Base-by-base conservation (phyloP, 2,888 invertebrate species). In the Trachelus troglodyta region DNA sequence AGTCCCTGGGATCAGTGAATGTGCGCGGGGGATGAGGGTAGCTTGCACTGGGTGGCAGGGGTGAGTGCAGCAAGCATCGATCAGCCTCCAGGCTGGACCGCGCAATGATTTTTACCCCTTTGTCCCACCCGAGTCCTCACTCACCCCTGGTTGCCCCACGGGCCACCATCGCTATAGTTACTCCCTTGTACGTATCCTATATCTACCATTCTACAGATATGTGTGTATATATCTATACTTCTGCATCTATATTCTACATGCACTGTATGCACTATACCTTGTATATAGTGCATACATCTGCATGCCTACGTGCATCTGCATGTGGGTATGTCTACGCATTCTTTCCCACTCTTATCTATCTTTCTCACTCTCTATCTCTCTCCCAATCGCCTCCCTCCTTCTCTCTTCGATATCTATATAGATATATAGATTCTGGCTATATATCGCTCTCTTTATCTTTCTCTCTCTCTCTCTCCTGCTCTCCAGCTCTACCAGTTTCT, bases 81-180 rank as follows among this genome's bases (percentile, higher is more conserved):
- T 90, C 90, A 90, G 91, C 90, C 91, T 91, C 90, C 88, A 91
- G 91, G 90, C 91, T 90, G 91, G 91, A 91, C 91, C 91, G 90
- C 89, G 91, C 91, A 91, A 91, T 91, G 91, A 91, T 91, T 91
- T 91, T 91, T 91, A 90, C 90, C 90, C 90, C 90, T 90, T 90
- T 90, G 89, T 90, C 86, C 90, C 89, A 84, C 87, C 85, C 86
- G 86, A 83, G 77, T 80, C 37, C 35, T 30, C 74, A 56, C 76
- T n/a, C 40, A 78, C 84, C 82, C 85, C 83, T 84, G 87, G 83
- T 83, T 87, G 87, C 89, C 87, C 88, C 87, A 87, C 89, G 87
- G 89, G 88, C 89, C 86, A 88, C 87, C 84, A 12, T 74, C 34
- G 74, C 30, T 37, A 74, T 35, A 74, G 34, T 30, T 34, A 34